Base-by-base conservation (phyloP, 2,888 invertebrate species). In the Ornithoptera alexandrae region DNA sequence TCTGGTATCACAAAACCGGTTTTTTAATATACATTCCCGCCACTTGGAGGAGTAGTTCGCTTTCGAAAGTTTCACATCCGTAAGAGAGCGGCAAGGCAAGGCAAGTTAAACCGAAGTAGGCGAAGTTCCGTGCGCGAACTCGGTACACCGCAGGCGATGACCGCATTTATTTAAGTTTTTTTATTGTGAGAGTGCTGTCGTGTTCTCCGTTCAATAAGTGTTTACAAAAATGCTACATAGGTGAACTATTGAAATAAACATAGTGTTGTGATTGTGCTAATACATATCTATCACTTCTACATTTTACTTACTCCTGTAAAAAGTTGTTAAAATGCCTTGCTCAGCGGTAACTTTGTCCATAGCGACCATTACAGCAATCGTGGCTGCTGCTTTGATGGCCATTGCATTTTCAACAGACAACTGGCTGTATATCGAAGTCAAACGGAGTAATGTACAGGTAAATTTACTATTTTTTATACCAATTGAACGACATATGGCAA, bases 391-490 rank as follows among this genome's bases (percentile, higher is more conserved):
- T 75, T 93, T 98, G 84, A 94, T 98, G 88, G 96, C 97, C 82
- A 97, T 98, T 88, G 97, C 98, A 81, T 98, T 98, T 93, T 96
- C 97, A 80, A 98, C 98, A 86, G 98, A 98, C 93, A 98, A 98
- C 94, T 98, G 98, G 98, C 94, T 97, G 82, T 97, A 97, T 87
- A 96, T 97, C 81, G 97, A 97, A 93, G 98, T 98, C 78, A 96
- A 96, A 89, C 95, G 98, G 84, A 95, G 95, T 81, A 95, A 95
- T 87, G 97, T 97, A 84, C 96, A 97, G 96, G 97, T 97, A 94
- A 93, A 18, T 46, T 15, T 18, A 53, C 1, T 6, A 12, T n/a
- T 18, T 53, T 53, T 6, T 53, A n/a, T 53, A 7, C 12, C 18
- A 18, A 15, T 8, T 15, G 15, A 46, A 46, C 3, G 46, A 17